phyloP scores from a whole-genome alignment of 2,888 invertebrate genomes.

The Lycaena phlaeas region DNA sequence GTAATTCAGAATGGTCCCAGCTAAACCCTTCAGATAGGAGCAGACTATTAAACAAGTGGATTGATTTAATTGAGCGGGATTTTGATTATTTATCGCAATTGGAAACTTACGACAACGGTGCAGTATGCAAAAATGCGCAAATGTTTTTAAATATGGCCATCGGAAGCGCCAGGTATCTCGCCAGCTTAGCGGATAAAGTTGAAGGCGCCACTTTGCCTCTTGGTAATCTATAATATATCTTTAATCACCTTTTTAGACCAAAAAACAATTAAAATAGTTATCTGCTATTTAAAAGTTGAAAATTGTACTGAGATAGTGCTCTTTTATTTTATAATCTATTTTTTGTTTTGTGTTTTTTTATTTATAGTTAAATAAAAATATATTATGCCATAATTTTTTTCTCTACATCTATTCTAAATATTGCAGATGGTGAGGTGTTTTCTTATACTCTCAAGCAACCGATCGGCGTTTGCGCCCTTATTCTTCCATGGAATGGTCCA shows the following conservation, averaged over 20 bases:
- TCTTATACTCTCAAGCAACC: conserved; percentile 75
- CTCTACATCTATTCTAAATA: too few relatives aligned
- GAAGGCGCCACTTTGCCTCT: conserved; percentile 80
- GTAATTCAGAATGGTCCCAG: conserved; percentile 81
- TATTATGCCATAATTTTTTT: too few relatives aligned
- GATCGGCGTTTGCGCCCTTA: conserved; percentile 86
- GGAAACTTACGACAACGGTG: conserved; percentile 94
- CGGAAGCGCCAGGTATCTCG: conserved; percentile 80
- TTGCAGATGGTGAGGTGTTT: conserved; percentile 78
- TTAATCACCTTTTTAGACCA: too few relatives aligned
- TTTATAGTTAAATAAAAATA: too few relatives aligned
- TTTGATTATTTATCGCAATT: conserved; percentile 81
- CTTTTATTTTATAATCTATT: too few relatives aligned
- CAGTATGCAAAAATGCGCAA: conserved; percentile 77
- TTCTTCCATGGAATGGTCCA: conserved; percentile 94
- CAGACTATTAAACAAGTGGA: conserved; percentile 78
- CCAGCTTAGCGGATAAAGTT: conserved; percentile 91
- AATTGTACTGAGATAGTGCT: too few relatives aligned
- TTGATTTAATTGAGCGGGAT: conserved; percentile 85
- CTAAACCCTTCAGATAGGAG: conserved; percentile 88
- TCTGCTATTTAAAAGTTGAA: too few relatives aligned
- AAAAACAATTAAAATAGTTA: too few relatives aligned
- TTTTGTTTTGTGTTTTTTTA: too few relatives aligned
- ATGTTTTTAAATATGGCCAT: conserved; percentile 60
- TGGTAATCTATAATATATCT: conserved; percentile 29